Percentiles rank a stretch among this genome's conserved stretches.
These are phyloP conservation scores for Hydractinia echinata DNA, from an alignment of 30 jellyfish, hydroid and myxozoan genomes.

Conservation along the genomic window DNA sequence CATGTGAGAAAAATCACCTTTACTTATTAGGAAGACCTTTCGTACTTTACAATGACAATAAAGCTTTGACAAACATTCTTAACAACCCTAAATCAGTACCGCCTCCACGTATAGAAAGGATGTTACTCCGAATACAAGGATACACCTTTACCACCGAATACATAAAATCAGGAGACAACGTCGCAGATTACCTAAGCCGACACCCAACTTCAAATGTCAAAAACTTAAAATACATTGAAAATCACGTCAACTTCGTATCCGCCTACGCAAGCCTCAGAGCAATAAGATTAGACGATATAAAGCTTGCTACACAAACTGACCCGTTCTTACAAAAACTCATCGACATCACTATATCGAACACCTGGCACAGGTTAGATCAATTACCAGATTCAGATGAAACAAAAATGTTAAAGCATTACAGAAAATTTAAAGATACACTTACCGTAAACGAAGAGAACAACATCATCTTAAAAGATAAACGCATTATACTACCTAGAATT, in stretches of 20 bases:
- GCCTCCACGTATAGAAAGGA: slow-evolving; percentile 31
- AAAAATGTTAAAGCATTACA: slow-evolving; percentile 10
- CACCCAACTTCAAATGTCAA: slow-evolving; percentile 8
- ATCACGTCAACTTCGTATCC: slow-evolving; percentile 18
- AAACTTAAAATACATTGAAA: background rate
- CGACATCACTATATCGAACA: background rate
- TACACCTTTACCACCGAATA: slow-evolving; percentile 4
- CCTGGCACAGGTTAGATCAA: background rate
- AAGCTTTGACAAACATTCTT: slow-evolving; percentile 5
- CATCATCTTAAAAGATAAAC: slow-evolving; percentile 39
- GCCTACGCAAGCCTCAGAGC: slow-evolving; percentile 18
- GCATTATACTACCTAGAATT: slow-evolving; percentile 31
- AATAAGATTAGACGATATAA: background rate
- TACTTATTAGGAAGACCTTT: slow-evolving; percentile 14
- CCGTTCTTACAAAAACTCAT: slow-evolving; percentile 1
- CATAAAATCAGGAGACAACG: background rate
- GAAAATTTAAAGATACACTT: background rate
- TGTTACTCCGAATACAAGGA: slow-evolving; percentile 30
- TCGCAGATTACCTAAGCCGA: slow-evolving; percentile 11
- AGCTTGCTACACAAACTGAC: slow-evolving; percentile 9
- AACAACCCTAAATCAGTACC: slow-evolving; percentile 29
- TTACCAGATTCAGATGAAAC: slow-evolving; percentile 1
- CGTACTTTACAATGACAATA: slow-evolving; percentile 7
- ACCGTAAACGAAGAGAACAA: slow-evolving; percentile 13
- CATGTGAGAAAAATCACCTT: slow-evolving; percentile 10